phyloP scores from a whole-genome alignment of 2,888 invertebrate species.

The Chesias legatella region DNA sequence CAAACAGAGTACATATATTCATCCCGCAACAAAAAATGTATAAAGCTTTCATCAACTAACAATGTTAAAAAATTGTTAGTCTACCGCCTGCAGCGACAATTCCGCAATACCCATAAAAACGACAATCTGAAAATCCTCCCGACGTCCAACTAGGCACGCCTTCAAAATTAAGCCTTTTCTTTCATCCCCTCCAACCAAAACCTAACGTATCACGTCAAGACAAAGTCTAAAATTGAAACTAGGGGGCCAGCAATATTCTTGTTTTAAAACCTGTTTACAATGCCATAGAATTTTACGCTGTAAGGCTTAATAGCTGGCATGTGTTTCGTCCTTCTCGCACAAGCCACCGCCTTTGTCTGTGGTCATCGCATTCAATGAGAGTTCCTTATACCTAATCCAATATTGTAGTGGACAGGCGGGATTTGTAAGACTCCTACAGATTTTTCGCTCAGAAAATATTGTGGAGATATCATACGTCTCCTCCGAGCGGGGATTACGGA shows the following conservation, averaged over 20 bases:
- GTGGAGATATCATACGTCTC: conserved; percentile 54
- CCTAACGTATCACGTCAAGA: conserved; percentile 15
- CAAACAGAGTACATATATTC: no score
- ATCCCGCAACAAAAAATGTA: no score
- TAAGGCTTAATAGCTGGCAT: conserved; percentile 57
- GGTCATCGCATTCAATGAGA: conserved; percentile 62
- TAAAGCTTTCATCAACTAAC: conserved; percentile 11
- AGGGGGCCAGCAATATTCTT: conserved; percentile 30
- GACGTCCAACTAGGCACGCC: conserved; percentile 74
- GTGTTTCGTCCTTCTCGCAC: conserved; percentile 33
- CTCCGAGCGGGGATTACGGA: conserved; percentile 42
- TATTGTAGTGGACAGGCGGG: conserved; percentile 55
- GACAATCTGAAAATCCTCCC: conserved; percentile 70
- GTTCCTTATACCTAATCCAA: conserved; percentile 58
- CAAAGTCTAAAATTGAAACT: conserved; percentile 29
- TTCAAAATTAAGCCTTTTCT: conserved; percentile 72
- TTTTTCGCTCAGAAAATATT: conserved; percentile 47
- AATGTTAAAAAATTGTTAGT: conserved; percentile 46
- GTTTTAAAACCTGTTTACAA: conserved; percentile 59
- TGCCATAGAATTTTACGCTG: conserved; percentile 70
- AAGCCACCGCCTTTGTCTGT: conserved; percentile 36
- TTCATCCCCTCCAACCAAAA: conserved; percentile 28
- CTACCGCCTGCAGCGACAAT: conserved; percentile 58
- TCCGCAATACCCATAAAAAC: conserved; percentile 68
- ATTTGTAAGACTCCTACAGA: conserved; percentile 48